Evolutionary conservation across 2,797 vertebrate species (phyloP).

Genomic region (Cossypha polioptera): DNA sequence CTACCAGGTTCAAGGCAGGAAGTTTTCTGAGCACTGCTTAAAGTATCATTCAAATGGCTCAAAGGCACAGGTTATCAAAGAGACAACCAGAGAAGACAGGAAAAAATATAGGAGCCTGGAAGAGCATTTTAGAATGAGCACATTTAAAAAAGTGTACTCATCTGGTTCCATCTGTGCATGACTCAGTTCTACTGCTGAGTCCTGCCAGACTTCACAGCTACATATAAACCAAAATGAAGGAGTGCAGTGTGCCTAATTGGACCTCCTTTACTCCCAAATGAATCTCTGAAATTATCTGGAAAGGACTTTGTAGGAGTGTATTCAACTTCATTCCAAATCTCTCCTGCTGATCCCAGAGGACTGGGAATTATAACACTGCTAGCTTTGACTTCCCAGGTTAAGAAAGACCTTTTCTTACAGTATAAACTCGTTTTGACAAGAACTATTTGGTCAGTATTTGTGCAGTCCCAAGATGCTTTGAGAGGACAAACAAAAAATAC

Average conservation of each 20-base stretch:
- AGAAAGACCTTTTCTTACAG: not conserved
- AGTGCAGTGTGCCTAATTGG: fast-evolving
- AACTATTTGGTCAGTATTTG: not conserved
- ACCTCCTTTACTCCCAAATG: not conserved
- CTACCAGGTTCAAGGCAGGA: not conserved
- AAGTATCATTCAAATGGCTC: not conserved
- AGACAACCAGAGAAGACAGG: not conserved
- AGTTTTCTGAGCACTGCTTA: not conserved
- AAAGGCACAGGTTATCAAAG: not conserved
- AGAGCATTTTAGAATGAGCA: not conserved
- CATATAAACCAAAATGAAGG: not conserved
- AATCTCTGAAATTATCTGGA: not conserved
- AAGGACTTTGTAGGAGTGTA: not conserved
- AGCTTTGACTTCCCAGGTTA: not conserved
- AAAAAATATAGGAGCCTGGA: not conserved
- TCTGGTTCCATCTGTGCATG: not conserved
- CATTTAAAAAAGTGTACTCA: not conserved
- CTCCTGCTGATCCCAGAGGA: not conserved
- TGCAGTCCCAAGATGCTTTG: not conserved
- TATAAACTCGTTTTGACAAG: not conserved
- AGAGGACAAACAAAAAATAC: not conserved
- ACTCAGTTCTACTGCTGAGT: not conserved
- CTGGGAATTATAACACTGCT: not conserved
- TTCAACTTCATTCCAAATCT: not conserved
- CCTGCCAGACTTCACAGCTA: not conserved